These are phyloP conservation scores for Pipistrellus pipistrellus DNA, from an alignment of 2,797 vertebrate genomes.

Conservation along the genomic window DNA sequence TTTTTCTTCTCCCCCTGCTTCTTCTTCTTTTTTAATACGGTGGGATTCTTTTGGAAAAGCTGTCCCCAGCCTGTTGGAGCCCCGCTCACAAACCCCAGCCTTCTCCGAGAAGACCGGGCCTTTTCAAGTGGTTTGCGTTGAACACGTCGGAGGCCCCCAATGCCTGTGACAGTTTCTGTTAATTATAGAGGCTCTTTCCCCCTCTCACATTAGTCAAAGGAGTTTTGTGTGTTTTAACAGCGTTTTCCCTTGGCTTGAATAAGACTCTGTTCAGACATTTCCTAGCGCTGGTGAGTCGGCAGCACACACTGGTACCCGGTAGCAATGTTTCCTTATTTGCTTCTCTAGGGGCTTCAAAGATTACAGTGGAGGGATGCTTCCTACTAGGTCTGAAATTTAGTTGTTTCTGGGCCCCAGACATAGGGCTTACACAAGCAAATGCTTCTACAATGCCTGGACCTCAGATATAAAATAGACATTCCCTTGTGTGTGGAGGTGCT, in stretches of 20 bases:
- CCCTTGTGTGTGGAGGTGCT: not conserved
- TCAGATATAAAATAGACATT: not conserved
- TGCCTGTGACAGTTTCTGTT: slow-evolving; percentile 93
- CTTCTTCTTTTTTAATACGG: slow-evolving; percentile 82
- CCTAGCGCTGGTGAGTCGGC: slow-evolving; percentile 83
- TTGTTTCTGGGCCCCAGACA: slow-evolving; percentile 47
- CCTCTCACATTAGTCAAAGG: slow-evolving; percentile 92
- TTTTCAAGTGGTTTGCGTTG: slow-evolving; percentile 92
- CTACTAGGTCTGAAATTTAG: not conserved
- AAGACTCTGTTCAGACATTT: slow-evolving; percentile 91
- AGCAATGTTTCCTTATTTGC: slow-evolving; percentile 82
- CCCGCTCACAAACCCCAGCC: slow-evolving; percentile 88
- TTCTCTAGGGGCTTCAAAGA: slow-evolving; percentile 77
- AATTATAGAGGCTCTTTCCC: slow-evolving; percentile 93
- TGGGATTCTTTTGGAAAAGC: slow-evolving; percentile 91
- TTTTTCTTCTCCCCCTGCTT: not conserved
- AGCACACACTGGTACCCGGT: slow-evolving; percentile 76
- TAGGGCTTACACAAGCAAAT: not conserved
- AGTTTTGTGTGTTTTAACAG: slow-evolving; percentile 92
- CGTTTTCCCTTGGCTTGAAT: slow-evolving; percentile 91
- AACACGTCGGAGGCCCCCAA: slow-evolving; percentile 90
- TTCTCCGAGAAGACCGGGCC: slow-evolving; percentile 88
- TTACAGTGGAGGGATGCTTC: slow-evolving; percentile 66
- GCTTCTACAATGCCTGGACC: not conserved
- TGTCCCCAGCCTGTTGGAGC: slow-evolving; percentile 88